phyloP scores from a whole-genome alignment of 2,888 invertebrate genomes.

The Lymantria dispar region DNA sequence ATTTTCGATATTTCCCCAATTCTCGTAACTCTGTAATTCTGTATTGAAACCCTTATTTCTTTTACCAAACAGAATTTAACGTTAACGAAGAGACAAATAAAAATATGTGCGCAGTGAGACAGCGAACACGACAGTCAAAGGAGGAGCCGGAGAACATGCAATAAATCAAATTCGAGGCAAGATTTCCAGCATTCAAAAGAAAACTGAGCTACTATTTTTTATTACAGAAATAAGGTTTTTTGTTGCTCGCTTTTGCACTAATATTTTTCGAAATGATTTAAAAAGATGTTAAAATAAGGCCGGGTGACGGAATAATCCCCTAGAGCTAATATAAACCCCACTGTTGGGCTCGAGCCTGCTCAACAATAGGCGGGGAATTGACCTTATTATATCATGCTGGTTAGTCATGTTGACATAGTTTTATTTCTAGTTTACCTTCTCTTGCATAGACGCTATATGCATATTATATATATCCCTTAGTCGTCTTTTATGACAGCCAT shows the following conservation, averaged over 20 bases:
- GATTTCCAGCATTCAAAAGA: slow-evolving; percentile 33
- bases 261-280: too few relatives aligned
- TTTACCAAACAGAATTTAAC: slow-evolving; percentile 16
- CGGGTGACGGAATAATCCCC: too few relatives aligned
- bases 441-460: too few relatives aligned
- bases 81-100: slow-evolving; percentile 29
- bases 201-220: slow-evolving; percentile 18
- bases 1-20: neutral
- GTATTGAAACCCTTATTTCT: slow-evolving; percentile 7
- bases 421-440: too few relatives aligned
- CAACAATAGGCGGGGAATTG: too few relatives aligned
- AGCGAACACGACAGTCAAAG: slow-evolving; percentile 35
- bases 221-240: neutral
- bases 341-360: too few relatives aligned
- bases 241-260: neutral
- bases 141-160: slow-evolving; percentile 30
- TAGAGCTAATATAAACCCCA: too few relatives aligned
- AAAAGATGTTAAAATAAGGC: too few relatives aligned
- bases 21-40: neutral
- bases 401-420: too few relatives aligned
- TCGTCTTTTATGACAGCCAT: too few relatives aligned
- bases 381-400: too few relatives aligned
- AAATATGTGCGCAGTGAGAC: slow-evolving; percentile 31
- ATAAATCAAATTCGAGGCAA: slow-evolving; percentile 39
- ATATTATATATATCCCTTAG: too few relatives aligned